Conservation (phyloP, 2,113 vertebrate genomes). For the Pipa parva region DNA sequence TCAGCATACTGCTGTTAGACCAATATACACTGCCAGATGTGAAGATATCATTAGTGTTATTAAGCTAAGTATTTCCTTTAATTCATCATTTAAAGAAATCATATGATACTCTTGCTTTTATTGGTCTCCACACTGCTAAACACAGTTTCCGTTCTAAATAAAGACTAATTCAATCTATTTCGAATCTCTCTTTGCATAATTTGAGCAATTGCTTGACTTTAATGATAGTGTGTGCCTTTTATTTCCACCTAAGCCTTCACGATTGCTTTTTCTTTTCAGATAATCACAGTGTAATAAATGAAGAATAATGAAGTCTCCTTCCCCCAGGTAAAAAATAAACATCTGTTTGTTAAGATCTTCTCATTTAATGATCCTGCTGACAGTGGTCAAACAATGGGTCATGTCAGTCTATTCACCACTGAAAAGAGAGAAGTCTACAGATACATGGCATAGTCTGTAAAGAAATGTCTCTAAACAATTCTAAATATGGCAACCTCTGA, state of each 20-base stretch:
- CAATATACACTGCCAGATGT: conserved; percentile 40
- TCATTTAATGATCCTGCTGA: conserved; percentile 27
- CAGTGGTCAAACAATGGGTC: conserved; percentile 19
- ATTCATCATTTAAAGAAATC: conserved; percentile 38
- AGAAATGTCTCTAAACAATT: too few relatives aligned
- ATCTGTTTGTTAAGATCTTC: conserved; percentile 20
- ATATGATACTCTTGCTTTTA: conserved; percentile 3
- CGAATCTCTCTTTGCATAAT: conserved; percentile 3
- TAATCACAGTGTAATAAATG: conserved; percentile 30
- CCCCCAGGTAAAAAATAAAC: conserved; percentile 35
- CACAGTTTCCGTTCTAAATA: conserved; percentile 9
- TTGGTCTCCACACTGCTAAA: neutral
- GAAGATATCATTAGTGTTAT: conserved; percentile 32
- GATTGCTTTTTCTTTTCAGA: conserved; percentile 17
- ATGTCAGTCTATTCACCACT: conserved; percentile 16
- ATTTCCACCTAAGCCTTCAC: conserved; percentile 7
- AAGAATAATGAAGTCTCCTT: conserved; percentile 34
- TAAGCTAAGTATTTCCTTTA: conserved; percentile 44
- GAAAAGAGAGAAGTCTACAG: too few relatives aligned
- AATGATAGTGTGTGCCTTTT: conserved; percentile 16
- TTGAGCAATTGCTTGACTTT: conserved; percentile 26
- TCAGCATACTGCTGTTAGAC: neutral
- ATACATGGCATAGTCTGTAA: too few relatives aligned
- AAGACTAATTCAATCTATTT: conserved; percentile 14
- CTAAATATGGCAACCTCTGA: too few relatives aligned